These are phyloP conservation scores for Parnassius glacialis DNA, from an alignment of 2,888 invertebrate species.

Conservation along the genomic window DNA sequence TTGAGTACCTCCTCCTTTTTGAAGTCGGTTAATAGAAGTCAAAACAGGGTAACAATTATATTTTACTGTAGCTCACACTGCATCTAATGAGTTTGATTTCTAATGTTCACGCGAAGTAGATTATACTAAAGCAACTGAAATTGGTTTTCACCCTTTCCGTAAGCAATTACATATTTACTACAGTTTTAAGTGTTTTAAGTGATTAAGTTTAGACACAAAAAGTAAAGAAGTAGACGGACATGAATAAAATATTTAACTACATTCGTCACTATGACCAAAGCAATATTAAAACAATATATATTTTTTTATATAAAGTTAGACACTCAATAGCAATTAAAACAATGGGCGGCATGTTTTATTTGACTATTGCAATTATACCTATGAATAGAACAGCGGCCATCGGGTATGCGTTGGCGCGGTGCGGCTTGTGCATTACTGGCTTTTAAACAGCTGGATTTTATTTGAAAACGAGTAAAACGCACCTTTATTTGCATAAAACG, in stretches of 20 bases:
- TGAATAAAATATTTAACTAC: slow-evolving; percentile 3
- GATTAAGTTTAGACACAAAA: background rate
- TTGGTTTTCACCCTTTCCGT: slow-evolving; percentile 15
- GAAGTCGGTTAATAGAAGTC: too few relatives aligned
- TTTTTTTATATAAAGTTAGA: slow-evolving; percentile 21
- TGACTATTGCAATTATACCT: slow-evolving; percentile 37
- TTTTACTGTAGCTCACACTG: slow-evolving; percentile 29
- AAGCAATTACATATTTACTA: background rate
- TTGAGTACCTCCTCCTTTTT: too few relatives aligned
- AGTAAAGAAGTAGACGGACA: background rate
- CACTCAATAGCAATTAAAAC: slow-evolving; percentile 26
- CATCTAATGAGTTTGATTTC: slow-evolving; percentile 37
- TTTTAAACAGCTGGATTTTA: slow-evolving; percentile 54
- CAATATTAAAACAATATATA: slow-evolving; percentile 13
- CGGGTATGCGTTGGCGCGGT: slow-evolving; percentile 29
- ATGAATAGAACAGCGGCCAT: slow-evolving; percentile 31
- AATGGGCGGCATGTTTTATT: slow-evolving; percentile 36
- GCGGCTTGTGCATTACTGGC: slow-evolving; percentile 44
- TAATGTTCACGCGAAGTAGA: slow-evolving; percentile 35
- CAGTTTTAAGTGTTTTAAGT: background rate
- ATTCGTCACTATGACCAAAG: slow-evolving; percentile 5
- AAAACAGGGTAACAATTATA: slow-evolving; percentile 28
- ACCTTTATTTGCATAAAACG: slow-evolving; percentile 53
- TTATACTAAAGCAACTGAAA: slow-evolving; percentile 31
- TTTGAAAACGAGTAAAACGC: slow-evolving; percentile 50